Evolutionary conservation across 2,888 invertebrate genomes (phyloP).

Genomic region (Metacarcinus magister): DNA sequence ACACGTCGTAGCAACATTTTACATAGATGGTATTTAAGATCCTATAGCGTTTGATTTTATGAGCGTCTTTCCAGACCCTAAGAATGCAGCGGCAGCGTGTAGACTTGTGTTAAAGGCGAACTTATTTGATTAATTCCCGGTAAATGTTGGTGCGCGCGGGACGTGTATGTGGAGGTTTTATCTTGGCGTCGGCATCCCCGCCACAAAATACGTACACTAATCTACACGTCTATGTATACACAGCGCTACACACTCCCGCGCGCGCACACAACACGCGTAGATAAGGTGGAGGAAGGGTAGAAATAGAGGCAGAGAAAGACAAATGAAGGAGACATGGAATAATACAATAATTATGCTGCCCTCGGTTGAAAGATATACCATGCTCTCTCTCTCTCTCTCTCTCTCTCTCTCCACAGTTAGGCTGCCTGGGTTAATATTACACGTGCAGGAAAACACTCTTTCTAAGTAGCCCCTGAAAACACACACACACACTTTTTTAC

Average conservation of each 20-base stretch:
- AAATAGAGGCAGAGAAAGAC: neutral
- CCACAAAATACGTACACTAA: conserved; percentile 74
- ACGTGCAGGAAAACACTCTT: neutral
- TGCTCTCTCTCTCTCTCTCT: conserved; percentile 33
- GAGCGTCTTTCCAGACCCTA: neutral
- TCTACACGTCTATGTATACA: conserved; percentile 71
- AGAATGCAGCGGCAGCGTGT: neutral
- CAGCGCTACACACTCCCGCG: conserved; percentile 56
- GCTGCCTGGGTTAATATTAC: neutral
- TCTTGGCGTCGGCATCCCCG: conserved; percentile 80
- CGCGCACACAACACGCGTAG: conserved; percentile 56
- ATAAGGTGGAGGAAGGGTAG: conserved; percentile 41
- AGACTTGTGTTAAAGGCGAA: conserved; percentile 65
- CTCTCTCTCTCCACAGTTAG: neutral
- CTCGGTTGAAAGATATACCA: conserved; percentile 4
- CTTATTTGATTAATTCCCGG: conserved; percentile 81
- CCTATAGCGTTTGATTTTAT: neutral
- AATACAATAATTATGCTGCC: conserved; percentile 35
- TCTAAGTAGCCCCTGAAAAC: neutral
- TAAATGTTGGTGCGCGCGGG: conserved; percentile 77
- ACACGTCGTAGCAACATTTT: neutral
- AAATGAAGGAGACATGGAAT: neutral
- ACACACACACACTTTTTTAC: conserved; percentile 63
- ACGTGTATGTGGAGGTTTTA: conserved; percentile 79
- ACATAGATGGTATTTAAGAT: neutral